Evolutionary conservation across 1,140 invertebrate species (phyloP).

Genomic region (Littorina saxatilis): DNA sequence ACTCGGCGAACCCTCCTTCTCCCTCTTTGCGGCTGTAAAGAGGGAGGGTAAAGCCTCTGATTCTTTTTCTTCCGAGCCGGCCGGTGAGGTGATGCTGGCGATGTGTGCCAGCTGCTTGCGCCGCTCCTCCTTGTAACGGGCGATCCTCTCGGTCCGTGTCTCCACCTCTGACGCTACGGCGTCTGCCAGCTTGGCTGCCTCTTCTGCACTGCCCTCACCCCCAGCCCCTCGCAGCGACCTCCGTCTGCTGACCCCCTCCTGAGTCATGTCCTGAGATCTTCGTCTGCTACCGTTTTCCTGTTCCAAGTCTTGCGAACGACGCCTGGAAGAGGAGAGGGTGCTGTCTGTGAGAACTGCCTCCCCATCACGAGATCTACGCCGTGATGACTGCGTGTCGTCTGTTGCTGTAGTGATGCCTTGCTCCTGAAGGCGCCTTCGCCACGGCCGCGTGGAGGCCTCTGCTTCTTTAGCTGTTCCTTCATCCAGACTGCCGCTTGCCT

Average conservation of each 20-base stretch:
- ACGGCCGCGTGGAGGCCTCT: neutral
- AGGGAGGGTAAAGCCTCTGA: neutral
- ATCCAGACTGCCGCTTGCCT: conserved; percentile 3
- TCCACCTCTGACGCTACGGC: neutral
- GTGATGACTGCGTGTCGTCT: neutral
- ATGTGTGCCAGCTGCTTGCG: conserved; percentile 35
- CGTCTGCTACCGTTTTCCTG: neutral
- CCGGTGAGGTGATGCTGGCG: conserved; percentile 7
- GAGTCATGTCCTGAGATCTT: neutral
- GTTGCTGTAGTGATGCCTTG: neutral
- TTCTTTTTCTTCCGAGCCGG: conserved; percentile 1
- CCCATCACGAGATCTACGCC: neutral
- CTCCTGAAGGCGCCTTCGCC: conserved; percentile 15
- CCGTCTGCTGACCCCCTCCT: neutral
- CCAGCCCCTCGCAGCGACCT: neutral
- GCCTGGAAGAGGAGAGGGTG: no score
- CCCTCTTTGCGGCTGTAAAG: conserved; percentile 10
- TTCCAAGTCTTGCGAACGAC: neutral
- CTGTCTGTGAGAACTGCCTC: neutral
- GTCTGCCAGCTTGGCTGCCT: neutral
- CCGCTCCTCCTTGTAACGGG: conserved; percentile 40
- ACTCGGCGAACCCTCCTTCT: conserved; percentile 12
- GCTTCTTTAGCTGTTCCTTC: neutral
- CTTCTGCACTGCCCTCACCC: neutral
- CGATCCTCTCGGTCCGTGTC: conserved; percentile 37